A percentile compares a stretch with the other conserved stretches of the same genome.
Conservation (phyloP, 2,797 vertebrate species). For the Gallinago solitaria region DNA sequence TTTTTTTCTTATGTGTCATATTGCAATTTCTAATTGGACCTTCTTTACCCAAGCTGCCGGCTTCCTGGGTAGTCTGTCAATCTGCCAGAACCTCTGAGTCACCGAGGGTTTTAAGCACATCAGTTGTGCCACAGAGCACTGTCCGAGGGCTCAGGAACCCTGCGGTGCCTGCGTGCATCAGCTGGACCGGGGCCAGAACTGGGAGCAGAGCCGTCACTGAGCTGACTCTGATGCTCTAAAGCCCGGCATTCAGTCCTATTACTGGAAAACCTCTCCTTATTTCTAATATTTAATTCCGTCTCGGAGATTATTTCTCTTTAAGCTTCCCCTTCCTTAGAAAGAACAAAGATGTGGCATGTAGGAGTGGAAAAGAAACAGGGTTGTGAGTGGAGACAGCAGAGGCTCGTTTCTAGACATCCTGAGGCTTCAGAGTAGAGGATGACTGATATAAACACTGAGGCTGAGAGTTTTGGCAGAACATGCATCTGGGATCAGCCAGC, state of each 20-base stretch:
- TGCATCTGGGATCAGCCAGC: neutral
- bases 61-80: neutral
- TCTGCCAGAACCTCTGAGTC: conserved; percentile 1
- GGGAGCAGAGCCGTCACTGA: neutral
- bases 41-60: neutral
- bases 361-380: neutral
- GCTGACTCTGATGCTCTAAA: neutral
- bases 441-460: neutral
- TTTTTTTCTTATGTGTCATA: neutral
- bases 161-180: neutral
- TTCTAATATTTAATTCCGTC: neutral
- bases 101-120: neutral
- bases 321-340: neutral
- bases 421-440: neutral
- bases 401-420: neutral
- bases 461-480: neutral
- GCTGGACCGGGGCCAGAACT: neutral
- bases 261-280: neutral
- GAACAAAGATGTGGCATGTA: neutral
- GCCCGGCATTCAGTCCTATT: fast-evolving
- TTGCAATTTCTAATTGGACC: neutral
- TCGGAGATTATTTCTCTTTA: neutral
- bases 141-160: neutral
- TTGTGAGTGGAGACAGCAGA: neutral
- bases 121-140: neutral